A percentile compares a stretch with the other conserved stretches of the same genome.
These are phyloP conservation scores for Passer domesticus DNA, from an alignment of 2,113 vertebrate genomes.

Conservation along the genomic window DNA sequence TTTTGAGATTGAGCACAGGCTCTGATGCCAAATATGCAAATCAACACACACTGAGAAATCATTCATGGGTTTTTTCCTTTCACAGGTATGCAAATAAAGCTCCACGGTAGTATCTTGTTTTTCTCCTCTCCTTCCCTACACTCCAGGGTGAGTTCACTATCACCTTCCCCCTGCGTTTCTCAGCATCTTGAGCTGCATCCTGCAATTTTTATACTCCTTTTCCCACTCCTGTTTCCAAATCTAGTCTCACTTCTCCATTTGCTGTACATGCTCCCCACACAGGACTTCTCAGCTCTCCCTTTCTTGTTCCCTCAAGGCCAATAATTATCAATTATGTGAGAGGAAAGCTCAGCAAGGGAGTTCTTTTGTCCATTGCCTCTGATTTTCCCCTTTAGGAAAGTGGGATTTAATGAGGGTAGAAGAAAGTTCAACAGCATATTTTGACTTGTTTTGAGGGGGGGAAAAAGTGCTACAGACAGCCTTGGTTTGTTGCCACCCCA, in stretches of 20 bases:
- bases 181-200: neutral
- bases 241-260: neutral
- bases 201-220: neutral
- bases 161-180: neutral
- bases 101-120: fast-evolving
- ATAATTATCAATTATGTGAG: neutral
- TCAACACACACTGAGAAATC: neutral
- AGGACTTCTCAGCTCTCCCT: neutral
- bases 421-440: neutral
- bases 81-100: neutral
- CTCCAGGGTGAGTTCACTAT: neutral
- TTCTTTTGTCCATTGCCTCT: neutral
- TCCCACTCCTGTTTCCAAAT: neutral
- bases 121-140: neutral
- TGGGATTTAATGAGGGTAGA: neutral
- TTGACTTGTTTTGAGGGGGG: neutral
- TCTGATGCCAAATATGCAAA: conserved; percentile 25
- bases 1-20: neutral
- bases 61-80: neutral
- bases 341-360: conserved; percentile 1
- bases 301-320: neutral
- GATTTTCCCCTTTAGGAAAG: conserved; percentile 4
- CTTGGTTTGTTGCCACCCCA: neutral
- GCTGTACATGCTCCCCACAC: neutral
- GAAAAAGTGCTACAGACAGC: neutral